Conservation (phyloP, 1,140 invertebrate genomes). For the Drosophila carrolli region DNA sequence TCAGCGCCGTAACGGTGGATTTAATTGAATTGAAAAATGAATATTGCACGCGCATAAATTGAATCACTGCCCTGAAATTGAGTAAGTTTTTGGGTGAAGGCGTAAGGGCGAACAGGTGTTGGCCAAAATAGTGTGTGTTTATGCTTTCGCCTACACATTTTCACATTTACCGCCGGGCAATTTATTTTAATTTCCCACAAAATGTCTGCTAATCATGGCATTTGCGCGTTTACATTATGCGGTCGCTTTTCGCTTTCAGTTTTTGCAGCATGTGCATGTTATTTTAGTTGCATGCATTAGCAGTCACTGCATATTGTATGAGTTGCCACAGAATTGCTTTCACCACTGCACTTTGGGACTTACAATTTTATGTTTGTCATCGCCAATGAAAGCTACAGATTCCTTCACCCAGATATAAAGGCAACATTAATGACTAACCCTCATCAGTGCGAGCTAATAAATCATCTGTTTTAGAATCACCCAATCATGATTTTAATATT, state of each 20-base stretch:
- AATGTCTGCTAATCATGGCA: constrained; percentile 64
- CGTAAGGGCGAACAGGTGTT: constrained; percentile 16
- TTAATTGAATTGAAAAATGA: constrained; percentile 64
- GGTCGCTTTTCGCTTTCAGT: constrained; percentile 9
- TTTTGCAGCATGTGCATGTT: constrained; percentile 12
- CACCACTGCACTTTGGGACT: constrained; percentile 1
- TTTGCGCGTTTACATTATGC: constrained; percentile 53
- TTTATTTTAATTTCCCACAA: constrained; percentile 60
- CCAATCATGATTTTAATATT: constrained; percentile 40
- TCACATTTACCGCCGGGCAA: constrained; percentile 24
- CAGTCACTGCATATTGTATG: constrained; percentile 43
- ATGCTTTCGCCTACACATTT: constrained; percentile 16
- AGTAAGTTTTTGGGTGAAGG: constrained; percentile 1
- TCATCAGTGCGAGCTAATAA: constrained; percentile 20
- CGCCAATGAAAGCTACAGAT: constrained; percentile 34
- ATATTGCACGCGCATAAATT: constrained; percentile 33
- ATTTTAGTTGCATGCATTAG: constrained; percentile 45
- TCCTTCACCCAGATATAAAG: background rate
- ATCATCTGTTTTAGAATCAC: constrained; percentile 17
- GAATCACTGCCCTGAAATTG: constrained; percentile 20
- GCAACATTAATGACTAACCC: constrained; percentile 11
- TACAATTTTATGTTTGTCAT: constrained; percentile 18
- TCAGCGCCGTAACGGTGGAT: constrained; percentile 2
- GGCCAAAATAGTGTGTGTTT: constrained; percentile 24
- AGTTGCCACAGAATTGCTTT: constrained; percentile 30